Conservation (phyloP, 2,888 invertebrate species). For the Cantharis lateralis region DNA sequence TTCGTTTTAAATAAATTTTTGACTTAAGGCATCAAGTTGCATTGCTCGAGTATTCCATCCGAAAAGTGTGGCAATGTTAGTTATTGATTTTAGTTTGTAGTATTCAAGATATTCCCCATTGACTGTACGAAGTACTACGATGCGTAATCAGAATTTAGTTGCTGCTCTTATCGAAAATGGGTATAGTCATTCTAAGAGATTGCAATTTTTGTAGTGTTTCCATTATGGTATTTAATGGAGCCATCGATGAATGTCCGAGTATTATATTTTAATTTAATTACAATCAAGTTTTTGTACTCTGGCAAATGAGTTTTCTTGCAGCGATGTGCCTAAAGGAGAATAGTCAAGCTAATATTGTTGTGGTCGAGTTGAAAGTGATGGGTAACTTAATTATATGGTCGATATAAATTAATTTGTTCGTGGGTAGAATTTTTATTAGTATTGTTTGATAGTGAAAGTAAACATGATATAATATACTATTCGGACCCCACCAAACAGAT, state of each 20-base stretch:
- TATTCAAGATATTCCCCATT: background rate
- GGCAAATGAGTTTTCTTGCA: background rate
- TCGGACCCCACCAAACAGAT: slow-evolving; percentile 27
- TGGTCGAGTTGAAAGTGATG: background rate
- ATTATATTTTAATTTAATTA: too few species aligned
- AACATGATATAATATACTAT: slow-evolving; percentile 23
- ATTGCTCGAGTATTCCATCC: background rate
- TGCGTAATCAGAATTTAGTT: background rate
- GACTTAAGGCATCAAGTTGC: background rate
- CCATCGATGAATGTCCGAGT: background rate
- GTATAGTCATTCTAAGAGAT: background rate
- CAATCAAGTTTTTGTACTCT: background rate
- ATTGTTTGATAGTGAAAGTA: slow-evolving; percentile 28
- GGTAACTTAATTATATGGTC: background rate
- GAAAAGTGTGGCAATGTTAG: background rate
- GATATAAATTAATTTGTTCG: background rate
- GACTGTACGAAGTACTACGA: background rate
- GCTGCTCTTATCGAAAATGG: background rate
- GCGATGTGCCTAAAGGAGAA: too few species aligned
- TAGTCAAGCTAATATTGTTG: background rate
- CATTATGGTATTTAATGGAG: background rate
- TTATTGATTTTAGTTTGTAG: background rate
- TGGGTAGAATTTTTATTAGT: slow-evolving; percentile 3
- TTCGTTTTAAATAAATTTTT: background rate
- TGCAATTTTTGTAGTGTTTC: background rate